Conservation (phyloP, 2,113 vertebrate genomes). For the Oncorhynchus nerka region DNA sequence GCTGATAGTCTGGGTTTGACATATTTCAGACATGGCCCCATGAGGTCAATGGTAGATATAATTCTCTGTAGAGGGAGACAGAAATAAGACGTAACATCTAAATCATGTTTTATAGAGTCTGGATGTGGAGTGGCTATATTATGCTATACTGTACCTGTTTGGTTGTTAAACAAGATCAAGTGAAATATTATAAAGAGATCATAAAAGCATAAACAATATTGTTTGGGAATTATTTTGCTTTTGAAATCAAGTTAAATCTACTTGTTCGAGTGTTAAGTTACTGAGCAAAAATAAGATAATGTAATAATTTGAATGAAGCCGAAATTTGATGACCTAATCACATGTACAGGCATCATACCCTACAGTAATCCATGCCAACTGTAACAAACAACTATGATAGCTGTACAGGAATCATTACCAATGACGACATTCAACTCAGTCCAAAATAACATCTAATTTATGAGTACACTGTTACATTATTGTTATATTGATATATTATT, state of each 20-base stretch:
- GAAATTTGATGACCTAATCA: constrained; percentile 4
- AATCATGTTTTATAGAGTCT: constrained; percentile 31
- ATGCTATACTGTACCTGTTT: constrained; percentile 31
- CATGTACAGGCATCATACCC: constrained; percentile 5
- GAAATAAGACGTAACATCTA: constrained; percentile 18
- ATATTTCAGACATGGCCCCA: constrained; percentile 26
- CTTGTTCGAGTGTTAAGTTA: too few relatives aligned
- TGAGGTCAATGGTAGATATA: constrained; percentile 25
- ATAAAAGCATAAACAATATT: not conserved
- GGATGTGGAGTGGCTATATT: constrained; percentile 4
- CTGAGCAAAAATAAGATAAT: not conserved
- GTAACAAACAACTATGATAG: not conserved
- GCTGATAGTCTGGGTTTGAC: constrained; percentile 34
- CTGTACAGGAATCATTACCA: constrained; percentile 29
- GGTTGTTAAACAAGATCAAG: constrained; percentile 24
- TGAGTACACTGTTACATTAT: constrained; percentile 31
- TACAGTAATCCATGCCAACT: not conserved
- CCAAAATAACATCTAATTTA: constrained; percentile 21
- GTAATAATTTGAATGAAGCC: not conserved
- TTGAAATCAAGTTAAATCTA: too few relatives aligned
- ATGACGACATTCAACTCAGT: constrained; percentile 43
- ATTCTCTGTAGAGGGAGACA: constrained; percentile 30
- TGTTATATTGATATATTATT: constrained; percentile 32
- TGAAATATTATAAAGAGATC: not conserved
- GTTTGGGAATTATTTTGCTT: not conserved